Conservation (phyloP, 1,140 invertebrate species). For the Zaprionus kolodkinae region DNA sequence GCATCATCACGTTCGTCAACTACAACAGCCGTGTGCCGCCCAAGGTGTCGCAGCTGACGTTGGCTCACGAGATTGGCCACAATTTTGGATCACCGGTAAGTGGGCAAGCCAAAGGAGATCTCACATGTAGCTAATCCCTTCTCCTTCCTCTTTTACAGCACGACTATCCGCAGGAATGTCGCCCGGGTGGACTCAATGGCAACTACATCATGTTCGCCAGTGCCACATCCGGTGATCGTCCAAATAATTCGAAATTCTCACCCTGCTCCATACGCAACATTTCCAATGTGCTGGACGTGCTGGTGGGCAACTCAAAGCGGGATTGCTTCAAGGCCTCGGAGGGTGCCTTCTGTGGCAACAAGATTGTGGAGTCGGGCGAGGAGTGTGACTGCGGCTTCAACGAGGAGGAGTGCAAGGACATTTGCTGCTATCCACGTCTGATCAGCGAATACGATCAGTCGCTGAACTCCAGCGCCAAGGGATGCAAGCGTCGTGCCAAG, state of each 20-base stretch:
- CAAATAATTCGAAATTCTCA: constrained; percentile 98
- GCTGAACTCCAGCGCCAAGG: constrained; percentile 90
- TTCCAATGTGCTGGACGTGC: constrained; percentile 95
- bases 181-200: constrained; percentile 93
- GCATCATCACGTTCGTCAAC: constrained; percentile 99
- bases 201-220: constrained; percentile 99
- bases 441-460: constrained; percentile 89
- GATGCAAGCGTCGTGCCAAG: constrained; percentile 90
- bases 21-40: constrained; percentile 98
- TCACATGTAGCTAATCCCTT: background rate
- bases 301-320: constrained; percentile 95
- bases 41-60: constrained; percentile 98
- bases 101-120: constrained; percentile 9
- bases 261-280: constrained; percentile 97
- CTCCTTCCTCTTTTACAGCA: constrained; percentile 87
- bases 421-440: constrained; percentile 96
- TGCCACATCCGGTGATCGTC: constrained; percentile 96
- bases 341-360: constrained; percentile 99
- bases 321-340: constrained; percentile 97
- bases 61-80: constrained; percentile 99
- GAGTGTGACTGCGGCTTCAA: constrained; percentile 99
- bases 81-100: constrained; percentile 99
- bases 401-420: constrained; percentile 95
- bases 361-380: constrained; percentile 98
- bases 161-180: constrained; percentile 96